A percentile compares a stretch with the other conserved stretches of the same genome.
These are phyloP conservation scores for Apamea crenata DNA, from an alignment of 2,888 invertebrate species.

Conservation along the genomic window DNA sequence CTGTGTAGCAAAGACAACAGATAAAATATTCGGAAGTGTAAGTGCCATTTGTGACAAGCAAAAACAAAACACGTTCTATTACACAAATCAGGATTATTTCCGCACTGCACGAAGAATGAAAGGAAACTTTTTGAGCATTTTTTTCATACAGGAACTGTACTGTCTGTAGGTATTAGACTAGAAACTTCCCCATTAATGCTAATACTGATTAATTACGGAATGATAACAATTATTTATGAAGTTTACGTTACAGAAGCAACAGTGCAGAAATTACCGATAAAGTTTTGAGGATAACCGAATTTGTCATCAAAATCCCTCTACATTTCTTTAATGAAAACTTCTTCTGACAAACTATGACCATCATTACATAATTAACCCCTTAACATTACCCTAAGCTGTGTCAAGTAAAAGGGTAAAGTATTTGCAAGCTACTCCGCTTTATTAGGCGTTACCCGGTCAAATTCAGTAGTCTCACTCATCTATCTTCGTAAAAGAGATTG, in stretches of 20 bases:
- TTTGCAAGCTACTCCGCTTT: constrained; percentile 53
- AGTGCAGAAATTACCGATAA: background rate
- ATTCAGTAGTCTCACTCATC: constrained; percentile 34
- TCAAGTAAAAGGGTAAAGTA: constrained; percentile 57
- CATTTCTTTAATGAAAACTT: background rate
- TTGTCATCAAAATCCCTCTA: background rate
- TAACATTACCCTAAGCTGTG: constrained; percentile 46
- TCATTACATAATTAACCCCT: constrained; percentile 21
- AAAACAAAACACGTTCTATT: constrained; percentile 11
- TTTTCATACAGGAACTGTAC: constrained; percentile 3
- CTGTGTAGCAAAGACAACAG: constrained; percentile 15
- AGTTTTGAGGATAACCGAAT: background rate
- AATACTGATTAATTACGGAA: background rate
- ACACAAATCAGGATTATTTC: constrained; percentile 22
- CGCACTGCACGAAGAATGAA: constrained; percentile 16
- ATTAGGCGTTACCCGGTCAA: constrained; percentile 49
- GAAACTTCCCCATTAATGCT: constrained; percentile 3
- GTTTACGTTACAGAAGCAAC: background rate
- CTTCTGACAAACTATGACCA: background rate
- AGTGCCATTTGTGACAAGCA: constrained; percentile 1
- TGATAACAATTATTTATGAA: background rate
- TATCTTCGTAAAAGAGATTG: constrained; percentile 6
- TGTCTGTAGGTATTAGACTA: background rate
- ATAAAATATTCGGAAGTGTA: constrained; percentile 45
- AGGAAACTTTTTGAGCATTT: background rate